Evolutionary conservation across 2,888 invertebrate species (phyloP), one percentile per base, ranked within the genome.

Genomic region (Lasiommata megera): DNA sequence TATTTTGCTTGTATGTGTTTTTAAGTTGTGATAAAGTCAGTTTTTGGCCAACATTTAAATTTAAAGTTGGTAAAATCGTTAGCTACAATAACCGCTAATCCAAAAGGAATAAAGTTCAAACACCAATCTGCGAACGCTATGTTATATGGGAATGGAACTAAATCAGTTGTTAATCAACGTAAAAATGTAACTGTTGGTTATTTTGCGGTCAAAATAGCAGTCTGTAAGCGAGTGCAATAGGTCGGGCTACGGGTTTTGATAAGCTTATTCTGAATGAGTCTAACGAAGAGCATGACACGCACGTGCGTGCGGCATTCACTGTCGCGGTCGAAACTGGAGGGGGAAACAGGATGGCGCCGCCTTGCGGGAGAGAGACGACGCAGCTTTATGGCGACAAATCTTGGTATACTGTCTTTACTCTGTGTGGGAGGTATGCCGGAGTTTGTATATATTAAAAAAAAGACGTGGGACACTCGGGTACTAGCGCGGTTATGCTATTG

Each of bases 101-200:
- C 81, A 82, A 87, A 86, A 83, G 80, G 80, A 77, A 82, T 80
- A 88, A 85, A 88, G 88, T 88, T 88, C 85, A 87, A 86, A 81
- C 82, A 80, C 79, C 77, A 78, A 79, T 81, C 82, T 77, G 77
- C 82, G 77, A 77, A 67, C 71, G 76, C 80, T 84, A 87, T 87
- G 80, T 68, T 76, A 70, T 68, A 63, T 65, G 63, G 65, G 70
- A 71, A 67, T 74, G 77, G 78, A 77, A 77, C 74, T 81, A 85
- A 84, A 79, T 82, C 82, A 77, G 73, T 82, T 84, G 78, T 82
- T 82, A 76, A 74, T 74, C 77, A 75, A 79, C 72, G 80, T 74
- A 80, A 74, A 80, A 81, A 81, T 85, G 69, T 78, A n/a, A 66
- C 73, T 83, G 84, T 72, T 64, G 69, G 69, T 77, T 76, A 69